Evolutionary conservation across 2,888 invertebrate species (phyloP).

Genomic region (Altica lythri): DNA sequence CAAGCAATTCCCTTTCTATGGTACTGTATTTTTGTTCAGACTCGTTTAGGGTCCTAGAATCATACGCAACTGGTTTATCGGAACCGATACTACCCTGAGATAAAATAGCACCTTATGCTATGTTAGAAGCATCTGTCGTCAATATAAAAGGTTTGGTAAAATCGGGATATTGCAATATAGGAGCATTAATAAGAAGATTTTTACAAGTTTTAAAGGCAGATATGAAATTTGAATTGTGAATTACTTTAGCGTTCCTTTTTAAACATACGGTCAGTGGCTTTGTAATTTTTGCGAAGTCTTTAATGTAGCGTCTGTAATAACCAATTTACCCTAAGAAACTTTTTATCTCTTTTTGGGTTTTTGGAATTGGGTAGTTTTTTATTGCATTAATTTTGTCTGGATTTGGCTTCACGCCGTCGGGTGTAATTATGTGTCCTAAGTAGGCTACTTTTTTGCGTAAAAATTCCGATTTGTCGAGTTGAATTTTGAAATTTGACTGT

Average conservation of each 20-base stretch:
- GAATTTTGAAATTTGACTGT: conserved; percentile 32
- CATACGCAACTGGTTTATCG: conserved; percentile 36
- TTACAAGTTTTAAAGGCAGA: conserved; percentile 32
- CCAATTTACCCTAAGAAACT: conserved; percentile 32
- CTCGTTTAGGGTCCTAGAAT: conserved; percentile 28
- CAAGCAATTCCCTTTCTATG: conserved; percentile 39
- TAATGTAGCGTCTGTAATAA: conserved; percentile 35
- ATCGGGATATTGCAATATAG: conserved; percentile 38
- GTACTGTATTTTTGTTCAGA: conserved; percentile 29
- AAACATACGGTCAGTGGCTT: conserved; percentile 33
- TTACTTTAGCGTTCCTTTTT: conserved; percentile 30
- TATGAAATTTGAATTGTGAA: conserved; percentile 23
- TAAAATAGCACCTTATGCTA: conserved; percentile 38
- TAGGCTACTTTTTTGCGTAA: conserved; percentile 30
- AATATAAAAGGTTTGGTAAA: conserved; percentile 38
- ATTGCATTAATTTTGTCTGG: conserved; percentile 33
- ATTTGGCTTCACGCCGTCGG: conserved; percentile 33
- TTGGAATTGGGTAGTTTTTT: conserved; percentile 34
- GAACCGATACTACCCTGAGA: conserved; percentile 33
- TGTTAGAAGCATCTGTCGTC: conserved; percentile 38
- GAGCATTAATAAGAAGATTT: conserved; percentile 31
- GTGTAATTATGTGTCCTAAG: conserved; percentile 30
- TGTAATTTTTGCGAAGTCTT: conserved; percentile 34
- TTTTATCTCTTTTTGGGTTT: conserved; percentile 36
- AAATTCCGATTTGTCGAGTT: conserved; percentile 31